A percentile compares a stretch with the other conserved stretches of the same genome.
These are phyloP conservation scores for Dynastes hyllus DNA, from an alignment of 2,888 invertebrate genomes.

Conservation along the genomic window DNA sequence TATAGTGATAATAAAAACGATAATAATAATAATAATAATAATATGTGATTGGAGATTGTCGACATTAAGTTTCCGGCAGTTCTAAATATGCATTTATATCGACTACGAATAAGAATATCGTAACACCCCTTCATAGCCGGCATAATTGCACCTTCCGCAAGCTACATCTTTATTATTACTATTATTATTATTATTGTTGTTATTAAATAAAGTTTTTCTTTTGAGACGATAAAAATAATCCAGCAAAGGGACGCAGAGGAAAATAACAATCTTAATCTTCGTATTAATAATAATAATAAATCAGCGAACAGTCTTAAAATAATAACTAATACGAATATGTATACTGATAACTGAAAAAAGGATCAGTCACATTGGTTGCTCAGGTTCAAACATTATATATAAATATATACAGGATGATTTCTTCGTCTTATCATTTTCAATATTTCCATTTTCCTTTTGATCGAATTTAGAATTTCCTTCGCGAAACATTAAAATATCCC, in stretches of 20 bases:
- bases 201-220: not conserved
- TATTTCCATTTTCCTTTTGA: no score
- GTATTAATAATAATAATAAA: conserved; percentile 53
- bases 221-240: conserved; percentile 25
- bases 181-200: not conserved
- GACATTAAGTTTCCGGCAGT: not conserved
- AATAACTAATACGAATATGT: conserved; percentile 63
- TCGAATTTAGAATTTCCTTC: no score
- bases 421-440: not conserved
- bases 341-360: conserved; percentile 68
- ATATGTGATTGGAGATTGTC: not conserved
- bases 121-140: no score
- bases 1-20: conserved; percentile 39
- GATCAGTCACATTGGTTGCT: conserved; percentile 66
- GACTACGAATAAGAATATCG: no score
- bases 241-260: conserved; percentile 37
- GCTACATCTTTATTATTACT: not conserved
- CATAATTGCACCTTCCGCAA: no score
- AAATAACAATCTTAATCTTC: conserved; percentile 56
- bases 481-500: not conserved
- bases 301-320: conserved; percentile 71
- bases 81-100: no score
- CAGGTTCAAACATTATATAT: conserved; percentile 56
- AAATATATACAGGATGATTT: conserved; percentile 13
- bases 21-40: conserved; percentile 49